These are phyloP conservation scores for Archilochus colubris DNA, from an alignment of 2,113 vertebrate genomes.

Conservation along the genomic window DNA sequence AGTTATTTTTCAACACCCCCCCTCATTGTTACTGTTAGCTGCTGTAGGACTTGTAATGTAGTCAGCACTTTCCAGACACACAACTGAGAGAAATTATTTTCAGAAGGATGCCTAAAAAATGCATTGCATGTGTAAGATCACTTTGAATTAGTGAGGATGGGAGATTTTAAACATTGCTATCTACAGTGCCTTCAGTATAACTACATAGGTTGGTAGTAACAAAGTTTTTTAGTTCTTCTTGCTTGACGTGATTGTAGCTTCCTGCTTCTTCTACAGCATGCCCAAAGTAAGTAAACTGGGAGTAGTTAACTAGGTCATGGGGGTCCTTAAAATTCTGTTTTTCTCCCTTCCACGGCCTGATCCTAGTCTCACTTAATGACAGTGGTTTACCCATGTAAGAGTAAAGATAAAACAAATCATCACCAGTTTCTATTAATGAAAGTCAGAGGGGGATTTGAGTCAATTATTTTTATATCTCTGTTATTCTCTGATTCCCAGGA, in stretches of 20 bases:
- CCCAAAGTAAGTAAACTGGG: neutral
- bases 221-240: neutral
- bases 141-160: neutral
- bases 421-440: neutral
- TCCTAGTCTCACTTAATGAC: neutral
- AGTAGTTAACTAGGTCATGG: neutral
- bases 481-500: neutral
- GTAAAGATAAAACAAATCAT: neutral
- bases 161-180: neutral
- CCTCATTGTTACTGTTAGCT: neutral
- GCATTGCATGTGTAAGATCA: neutral
- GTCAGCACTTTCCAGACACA: neutral
- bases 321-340: neutral
- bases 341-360: neutral
- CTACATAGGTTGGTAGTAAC: neutral
- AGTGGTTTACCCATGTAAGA: neutral
- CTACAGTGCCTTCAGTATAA: neutral
- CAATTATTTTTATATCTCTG: neutral
- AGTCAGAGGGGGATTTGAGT: neutral
- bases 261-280: neutral
- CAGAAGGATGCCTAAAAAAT: conserved; percentile 9
- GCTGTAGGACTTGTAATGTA: neutral
- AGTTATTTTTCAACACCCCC: neutral
- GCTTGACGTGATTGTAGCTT: neutral
- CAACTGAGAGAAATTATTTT: conserved; percentile 2